Evolutionary conservation across 2,113 vertebrate species (phyloP).

Genomic region (Vidua chalybeata): DNA sequence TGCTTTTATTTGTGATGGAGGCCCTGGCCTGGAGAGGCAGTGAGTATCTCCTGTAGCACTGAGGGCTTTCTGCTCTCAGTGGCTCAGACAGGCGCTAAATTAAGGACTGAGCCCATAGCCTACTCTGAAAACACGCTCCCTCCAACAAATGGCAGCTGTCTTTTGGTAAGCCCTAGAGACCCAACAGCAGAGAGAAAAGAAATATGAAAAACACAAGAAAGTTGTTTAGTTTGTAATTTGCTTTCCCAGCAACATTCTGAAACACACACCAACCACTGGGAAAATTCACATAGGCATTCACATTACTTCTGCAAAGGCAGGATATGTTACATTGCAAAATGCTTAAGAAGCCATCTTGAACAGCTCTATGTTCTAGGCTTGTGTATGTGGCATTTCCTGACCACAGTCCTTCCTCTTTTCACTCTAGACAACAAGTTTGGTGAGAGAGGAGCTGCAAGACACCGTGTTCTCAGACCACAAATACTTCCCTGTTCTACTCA

Average conservation of each 20-base stretch:
- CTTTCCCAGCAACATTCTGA: slow-evolving; percentile 4
- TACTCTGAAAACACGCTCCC: neutral
- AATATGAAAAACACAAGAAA: neutral
- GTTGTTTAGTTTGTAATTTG: neutral
- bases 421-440: slow-evolving; percentile 32
- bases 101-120: neutral
- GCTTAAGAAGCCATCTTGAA: slow-evolving; percentile 16
- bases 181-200: neutral
- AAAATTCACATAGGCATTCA: neutral
- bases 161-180: neutral
- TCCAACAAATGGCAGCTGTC: neutral
- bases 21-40: neutral
- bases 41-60: neutral
- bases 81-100: neutral
- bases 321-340: neutral
- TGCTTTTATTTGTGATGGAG: neutral
- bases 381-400: slow-evolving; percentile 63
- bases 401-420: slow-evolving; percentile 67
- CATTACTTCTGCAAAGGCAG: slow-evolving; percentile 14
- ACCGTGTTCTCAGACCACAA: neutral
- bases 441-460: slow-evolving; percentile 45
- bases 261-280: neutral
- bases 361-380: slow-evolving; percentile 42
- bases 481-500: slow-evolving; percentile 78
- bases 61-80: neutral